Conservation (phyloP, 2,113 vertebrate species). For the Calyptomena viridis region DNA sequence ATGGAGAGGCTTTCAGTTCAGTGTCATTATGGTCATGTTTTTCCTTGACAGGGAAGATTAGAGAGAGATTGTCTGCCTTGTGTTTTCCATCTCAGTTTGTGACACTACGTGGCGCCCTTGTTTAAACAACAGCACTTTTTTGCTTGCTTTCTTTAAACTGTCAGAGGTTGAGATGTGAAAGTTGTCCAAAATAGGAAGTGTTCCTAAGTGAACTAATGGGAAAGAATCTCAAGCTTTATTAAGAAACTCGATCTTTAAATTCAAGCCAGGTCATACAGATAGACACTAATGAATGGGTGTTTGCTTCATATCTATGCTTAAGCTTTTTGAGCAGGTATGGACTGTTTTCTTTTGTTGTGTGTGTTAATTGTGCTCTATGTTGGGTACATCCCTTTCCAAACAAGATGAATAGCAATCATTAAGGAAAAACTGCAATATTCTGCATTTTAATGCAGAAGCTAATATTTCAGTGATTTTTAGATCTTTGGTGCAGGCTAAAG, state of each 20-base stretch:
- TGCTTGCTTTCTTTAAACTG: not conserved
- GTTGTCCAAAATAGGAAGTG: not conserved
- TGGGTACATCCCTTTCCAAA: not conserved
- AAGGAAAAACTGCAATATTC: not conserved
- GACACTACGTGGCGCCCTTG: constrained; percentile 18
- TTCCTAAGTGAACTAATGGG: not conserved
- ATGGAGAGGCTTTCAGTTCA: rapidly evolving
- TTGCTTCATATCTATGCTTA: not conserved
- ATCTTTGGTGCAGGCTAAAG: not conserved
- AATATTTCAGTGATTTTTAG: not conserved
- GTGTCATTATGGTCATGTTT: rapidly evolving
- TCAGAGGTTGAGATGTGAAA: not conserved
- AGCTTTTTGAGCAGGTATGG: not conserved
- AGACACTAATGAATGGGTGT: not conserved
- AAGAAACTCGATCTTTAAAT: not conserved
- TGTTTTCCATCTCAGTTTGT: not conserved
- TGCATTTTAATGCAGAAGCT: not conserved
- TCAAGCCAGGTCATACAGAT: not conserved
- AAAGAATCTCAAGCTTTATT: not conserved
- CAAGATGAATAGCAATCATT: not conserved
- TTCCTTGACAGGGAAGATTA: rapidly evolving
- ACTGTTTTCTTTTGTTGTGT: not conserved
- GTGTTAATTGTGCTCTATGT: rapidly evolving
- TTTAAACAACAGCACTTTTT: not conserved
- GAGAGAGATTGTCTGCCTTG: too few relatives aligned